A percentile compares a stretch with the other conserved stretches of the same genome.
phyloP scores from a whole-genome alignment of 2,888 invertebrate species.

The Synergus itoensis region DNA sequence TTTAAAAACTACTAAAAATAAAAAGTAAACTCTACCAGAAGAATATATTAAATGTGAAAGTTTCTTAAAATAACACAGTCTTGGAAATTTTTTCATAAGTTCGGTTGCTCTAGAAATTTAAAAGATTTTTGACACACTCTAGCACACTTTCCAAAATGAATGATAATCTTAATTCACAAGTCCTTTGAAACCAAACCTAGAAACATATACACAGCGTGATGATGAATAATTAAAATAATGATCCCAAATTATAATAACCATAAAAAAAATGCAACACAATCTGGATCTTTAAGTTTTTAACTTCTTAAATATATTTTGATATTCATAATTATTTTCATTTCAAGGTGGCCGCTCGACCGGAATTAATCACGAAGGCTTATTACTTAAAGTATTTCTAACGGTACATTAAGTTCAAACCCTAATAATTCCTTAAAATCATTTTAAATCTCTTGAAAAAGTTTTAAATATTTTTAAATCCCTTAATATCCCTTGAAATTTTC shows the following conservation, averaged over 20 bases:
- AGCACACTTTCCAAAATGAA: not conserved
- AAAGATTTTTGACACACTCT: not conserved
- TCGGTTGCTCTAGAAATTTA: not conserved
- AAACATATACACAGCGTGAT: not conserved
- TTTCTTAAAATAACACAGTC: conserved; percentile 1
- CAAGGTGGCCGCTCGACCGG: too few species aligned
- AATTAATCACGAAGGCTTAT: too few species aligned
- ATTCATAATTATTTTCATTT: too few species aligned
- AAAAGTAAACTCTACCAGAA: not conserved
- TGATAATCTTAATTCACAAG: not conserved
- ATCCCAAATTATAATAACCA: not conserved
- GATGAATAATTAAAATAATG: not conserved
- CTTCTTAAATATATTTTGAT: not conserved
- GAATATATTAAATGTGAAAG: not conserved
- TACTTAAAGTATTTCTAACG: too few species aligned
- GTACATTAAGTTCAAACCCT: too few species aligned
- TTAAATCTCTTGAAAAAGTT: too few species aligned
- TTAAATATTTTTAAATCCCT: too few species aligned
- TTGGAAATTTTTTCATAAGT: not conserved
- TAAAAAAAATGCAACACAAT: not conserved
- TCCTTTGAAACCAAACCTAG: not conserved
- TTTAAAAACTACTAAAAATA: too few species aligned
- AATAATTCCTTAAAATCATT: too few species aligned
- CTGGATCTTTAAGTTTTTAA: not conserved
- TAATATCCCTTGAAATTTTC: too few species aligned